Evolutionary conservation across 2,888 invertebrate genomes (phyloP).

Genomic region (Nematopogon swammerdamellus): DNA sequence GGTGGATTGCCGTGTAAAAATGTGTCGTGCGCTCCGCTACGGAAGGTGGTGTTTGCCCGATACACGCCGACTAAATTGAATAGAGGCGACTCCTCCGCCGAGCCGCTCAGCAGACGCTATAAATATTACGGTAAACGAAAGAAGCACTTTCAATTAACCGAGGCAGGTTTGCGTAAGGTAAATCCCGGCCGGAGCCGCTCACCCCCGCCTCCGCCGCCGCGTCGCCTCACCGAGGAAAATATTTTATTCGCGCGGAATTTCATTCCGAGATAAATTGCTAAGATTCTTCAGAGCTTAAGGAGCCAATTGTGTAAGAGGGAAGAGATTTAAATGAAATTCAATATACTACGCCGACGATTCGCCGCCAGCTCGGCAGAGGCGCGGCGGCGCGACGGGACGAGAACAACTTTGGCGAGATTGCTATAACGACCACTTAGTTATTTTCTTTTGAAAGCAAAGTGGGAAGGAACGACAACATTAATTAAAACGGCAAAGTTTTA

Average conservation of each 20-base stretch:
- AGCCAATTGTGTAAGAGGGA: slow-evolving; percentile 1
- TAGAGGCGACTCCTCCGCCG: neutral
- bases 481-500: neutral
- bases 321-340: slow-evolving; percentile 2
- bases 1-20: too few relatives aligned
- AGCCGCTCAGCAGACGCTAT: slow-evolving; percentile 1
- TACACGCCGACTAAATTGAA: too few relatives aligned
- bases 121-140: slow-evolving; percentile 36
- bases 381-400: neutral
- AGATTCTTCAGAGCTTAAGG: slow-evolving; percentile 7
- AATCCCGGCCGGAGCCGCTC: slow-evolving; percentile 14
- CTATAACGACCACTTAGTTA: neutral
- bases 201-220: slow-evolving; percentile 27
- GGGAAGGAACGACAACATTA: neutral
- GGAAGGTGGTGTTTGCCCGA: too few relatives aligned
- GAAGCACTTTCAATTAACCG: slow-evolving; percentile 51
- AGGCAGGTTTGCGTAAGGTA: slow-evolving; percentile 45
- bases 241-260: slow-evolving; percentile 20
- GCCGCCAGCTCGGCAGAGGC: neutral
- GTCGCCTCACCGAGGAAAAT: slow-evolving; percentile 25
- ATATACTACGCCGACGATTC: neutral
- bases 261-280: slow-evolving; percentile 10
- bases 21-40: too few relatives aligned
- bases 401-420: neutral
- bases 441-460: neutral